phyloP scores from a whole-genome alignment of 2,888 invertebrate genomes.

The Lysandra bellargus region DNA sequence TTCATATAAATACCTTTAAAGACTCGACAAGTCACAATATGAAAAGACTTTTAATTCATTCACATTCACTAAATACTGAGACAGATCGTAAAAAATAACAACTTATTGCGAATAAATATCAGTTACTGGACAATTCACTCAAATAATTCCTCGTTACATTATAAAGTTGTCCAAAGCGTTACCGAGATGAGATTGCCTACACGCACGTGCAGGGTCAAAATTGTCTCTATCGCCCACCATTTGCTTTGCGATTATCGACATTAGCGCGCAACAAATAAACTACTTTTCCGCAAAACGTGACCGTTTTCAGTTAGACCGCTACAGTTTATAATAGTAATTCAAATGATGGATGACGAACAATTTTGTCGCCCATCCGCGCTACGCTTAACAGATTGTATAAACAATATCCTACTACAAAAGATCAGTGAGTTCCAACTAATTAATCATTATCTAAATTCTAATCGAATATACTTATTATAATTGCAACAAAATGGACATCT shows the following conservation, averaged over 20 bases:
- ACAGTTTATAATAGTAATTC: too few relatives aligned
- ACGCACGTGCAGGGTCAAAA: not conserved
- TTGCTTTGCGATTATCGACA: too few relatives aligned
- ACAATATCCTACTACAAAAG: slow-evolving; percentile 12
- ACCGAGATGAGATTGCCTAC: slow-evolving; percentile 35
- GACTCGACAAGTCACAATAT: slow-evolving; percentile 77
- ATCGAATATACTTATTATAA: slow-evolving; percentile 47
- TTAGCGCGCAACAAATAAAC: not conserved
- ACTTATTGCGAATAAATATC: slow-evolving; percentile 76
- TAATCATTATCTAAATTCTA: slow-evolving; percentile 41
- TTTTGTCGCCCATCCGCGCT: not conserved
- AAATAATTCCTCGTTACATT: slow-evolving; percentile 64
- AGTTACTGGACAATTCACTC: slow-evolving; percentile 72
- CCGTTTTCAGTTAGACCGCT: not conserved
- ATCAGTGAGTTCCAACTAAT: slow-evolving; percentile 32
- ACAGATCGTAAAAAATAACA: slow-evolving; percentile 72
- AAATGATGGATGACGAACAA: not conserved
- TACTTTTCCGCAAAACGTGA: not conserved
- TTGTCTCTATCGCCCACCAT: not conserved
- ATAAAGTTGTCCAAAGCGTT: slow-evolving; percentile 53
- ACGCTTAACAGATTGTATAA: slow-evolving; percentile 30
- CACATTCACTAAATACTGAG: slow-evolving; percentile 72
- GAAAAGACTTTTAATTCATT: slow-evolving; percentile 70
- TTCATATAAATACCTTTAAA: slow-evolving; percentile 79
- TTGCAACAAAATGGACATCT: slow-evolving; percentile 58